These are phyloP conservation scores for Procambarus clarkii DNA, from an alignment of 1,140 invertebrate genomes.

Conservation along the genomic window DNA sequence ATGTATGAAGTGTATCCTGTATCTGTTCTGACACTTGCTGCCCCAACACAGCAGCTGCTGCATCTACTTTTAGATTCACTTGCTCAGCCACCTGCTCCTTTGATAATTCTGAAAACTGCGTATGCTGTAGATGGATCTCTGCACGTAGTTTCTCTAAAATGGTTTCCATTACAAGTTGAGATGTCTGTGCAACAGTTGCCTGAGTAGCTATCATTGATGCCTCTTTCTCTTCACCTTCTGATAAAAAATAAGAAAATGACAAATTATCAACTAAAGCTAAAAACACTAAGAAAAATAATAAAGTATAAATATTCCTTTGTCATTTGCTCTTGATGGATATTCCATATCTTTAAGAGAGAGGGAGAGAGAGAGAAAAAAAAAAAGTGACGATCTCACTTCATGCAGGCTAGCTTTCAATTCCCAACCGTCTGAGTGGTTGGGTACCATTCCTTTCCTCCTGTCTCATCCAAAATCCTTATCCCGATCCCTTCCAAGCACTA, in stretches of 20 bases:
- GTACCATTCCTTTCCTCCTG: too few relatives aligned
- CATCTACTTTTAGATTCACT: slow-evolving; percentile 36
- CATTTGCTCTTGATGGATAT: neutral
- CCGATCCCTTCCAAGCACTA: too few relatives aligned
- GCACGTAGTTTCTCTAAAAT: slow-evolving; percentile 65
- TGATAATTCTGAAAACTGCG: neutral
- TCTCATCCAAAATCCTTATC: too few relatives aligned
- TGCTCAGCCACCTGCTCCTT: slow-evolving; percentile 29
- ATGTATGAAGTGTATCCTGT: neutral
- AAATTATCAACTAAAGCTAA: too few relatives aligned
- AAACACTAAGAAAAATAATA: neutral
- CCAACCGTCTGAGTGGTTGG: too few relatives aligned
- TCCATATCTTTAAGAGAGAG: too few relatives aligned
- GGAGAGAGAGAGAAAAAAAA: too few relatives aligned
- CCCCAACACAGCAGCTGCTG: slow-evolving; percentile 34
- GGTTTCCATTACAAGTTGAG: slow-evolving; percentile 72
- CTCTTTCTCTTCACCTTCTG: neutral
- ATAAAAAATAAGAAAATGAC: neutral
- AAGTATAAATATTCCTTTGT: neutral
- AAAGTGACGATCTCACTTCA: too few relatives aligned
- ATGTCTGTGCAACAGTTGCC: slow-evolving; percentile 68
- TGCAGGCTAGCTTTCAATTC: too few relatives aligned
- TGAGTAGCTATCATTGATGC: slow-evolving; percentile 40
- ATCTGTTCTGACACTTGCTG: slow-evolving; percentile 36
- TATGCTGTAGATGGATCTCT: slow-evolving; percentile 50